Base-by-base conservation (phyloP, 2,888 invertebrate species). In the Psylliodes chrysocephalus region DNA sequence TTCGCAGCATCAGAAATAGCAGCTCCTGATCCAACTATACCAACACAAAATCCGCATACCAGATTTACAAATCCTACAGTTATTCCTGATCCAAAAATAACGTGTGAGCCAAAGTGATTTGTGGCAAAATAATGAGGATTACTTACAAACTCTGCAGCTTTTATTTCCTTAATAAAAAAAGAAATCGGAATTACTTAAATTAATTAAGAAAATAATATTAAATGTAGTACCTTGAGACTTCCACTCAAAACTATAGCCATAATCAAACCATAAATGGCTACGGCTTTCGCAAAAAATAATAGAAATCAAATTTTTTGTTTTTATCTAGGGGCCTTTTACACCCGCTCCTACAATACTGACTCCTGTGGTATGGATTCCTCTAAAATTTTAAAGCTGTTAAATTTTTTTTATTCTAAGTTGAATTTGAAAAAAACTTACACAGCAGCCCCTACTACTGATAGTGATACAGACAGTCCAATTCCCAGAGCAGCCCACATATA, bases 261-360 rank as follows among this genome's bases (percentile, higher is more conserved):
- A 79, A 99, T 99, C 69, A 99, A 87, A 15, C 99, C 99, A 83
- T 98, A 99, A 84, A 99, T 99, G 67, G 98, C 99, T 2, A 99
- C 98, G 72, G 98, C 99, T 85, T n/a, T 99, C 99, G 82, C 98
- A 99, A 86, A 99, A 99, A 84, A 99, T 99, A 77, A 99, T 96
- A 60, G 98, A 98, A 82, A 99, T 96, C 80, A 99, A 89, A 84
- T 99, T 99, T 85, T 98, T 99, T 63, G 98, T 99, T 85, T 97
- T 95, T 83, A 99, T 99, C 80, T 98, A 87, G 2, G 98, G 98
- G 18, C 98, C 96, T 85, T 98, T 98, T 18, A 99, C 98, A 80
- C 98, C 98, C 71, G 94, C 98, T 62, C 99, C 98, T 56, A 98
- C 87, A 82, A 98, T 98, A 80, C 95, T 96, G 55, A 92, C 91